These are phyloP conservation scores for Lumbricus terrestris DNA, from an alignment of 2,888 invertebrate genomes.

Conservation along the genomic window DNA sequence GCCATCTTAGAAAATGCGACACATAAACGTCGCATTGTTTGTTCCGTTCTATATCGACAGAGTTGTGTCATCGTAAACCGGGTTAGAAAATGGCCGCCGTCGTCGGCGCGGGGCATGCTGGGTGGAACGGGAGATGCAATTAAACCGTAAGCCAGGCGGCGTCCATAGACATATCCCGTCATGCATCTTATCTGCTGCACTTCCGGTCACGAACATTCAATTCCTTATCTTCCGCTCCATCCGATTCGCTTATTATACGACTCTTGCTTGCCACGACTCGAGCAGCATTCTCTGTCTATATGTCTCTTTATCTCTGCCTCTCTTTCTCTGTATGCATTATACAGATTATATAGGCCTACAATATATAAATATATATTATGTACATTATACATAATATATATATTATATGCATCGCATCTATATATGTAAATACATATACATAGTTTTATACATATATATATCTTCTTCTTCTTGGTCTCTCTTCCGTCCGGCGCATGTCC, in stretches of 20 bases:
- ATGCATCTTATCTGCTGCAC: not conserved
- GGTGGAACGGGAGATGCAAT: not conserved
- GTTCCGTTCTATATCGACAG: not conserved
- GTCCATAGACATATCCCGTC: not conserved
- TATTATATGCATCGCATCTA: not conserved
- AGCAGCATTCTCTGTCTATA: not conserved
- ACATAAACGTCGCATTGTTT: not conserved
- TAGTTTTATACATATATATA: not conserved
- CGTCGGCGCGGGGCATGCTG: not conserved
- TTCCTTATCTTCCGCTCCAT: slow-evolving; percentile 14
- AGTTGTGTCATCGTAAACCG: not conserved
- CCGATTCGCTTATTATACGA: not conserved
- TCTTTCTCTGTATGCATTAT: not conserved
- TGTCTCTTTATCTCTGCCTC: not conserved
- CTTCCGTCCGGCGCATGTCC: no score
- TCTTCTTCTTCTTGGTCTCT: no score
- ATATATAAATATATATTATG: not conserved
- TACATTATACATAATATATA: not conserved
- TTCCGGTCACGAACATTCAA: not conserved
- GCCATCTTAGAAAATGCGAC: not conserved
- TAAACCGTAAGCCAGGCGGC: not conserved
- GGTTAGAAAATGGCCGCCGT: not conserved
- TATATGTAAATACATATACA: not conserved
- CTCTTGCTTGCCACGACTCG: not conserved
- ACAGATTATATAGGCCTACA: not conserved